Evolutionary conservation across 2,797 vertebrate genomes (phyloP), one percentile per base, ranked within the genome.

Genomic region (Sebastes steindachneri): DNA sequence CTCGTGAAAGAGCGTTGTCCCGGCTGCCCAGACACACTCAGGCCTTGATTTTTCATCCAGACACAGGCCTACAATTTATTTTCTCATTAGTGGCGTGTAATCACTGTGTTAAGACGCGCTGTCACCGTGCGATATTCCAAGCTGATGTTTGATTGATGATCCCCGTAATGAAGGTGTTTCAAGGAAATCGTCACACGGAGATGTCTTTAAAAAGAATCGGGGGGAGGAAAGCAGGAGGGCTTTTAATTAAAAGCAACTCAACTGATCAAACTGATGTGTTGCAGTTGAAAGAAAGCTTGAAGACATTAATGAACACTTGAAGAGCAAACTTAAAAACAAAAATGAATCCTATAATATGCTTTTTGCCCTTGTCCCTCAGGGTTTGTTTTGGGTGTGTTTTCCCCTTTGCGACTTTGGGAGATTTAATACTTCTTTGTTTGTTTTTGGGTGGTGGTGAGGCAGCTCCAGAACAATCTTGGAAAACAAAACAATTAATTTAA

Each of bases 51-150:
- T 90, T 82, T 88, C 83, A 90, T 88, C 71, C 69, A 71, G 82
- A 88, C 83, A 70, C 75, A 67, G 82, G 75, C 80, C 80, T 80
- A 75, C 80, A 79, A 79, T 92, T 94, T 87, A 92, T 91, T 92
- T 90, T 89, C 86, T 89, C 88, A 93, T 93, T 90, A 94, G 91
- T 21, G 58, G 59, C n/a, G 41, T 82, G 81, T 92, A 87, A 92
- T 91, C 87, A 63, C 88, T 2, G 45, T 19, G 55, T 85, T 91
- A 83, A 85, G 65, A 75, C 5, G 10, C 1, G 14, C 74, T 77
- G 89, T 92, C 89, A 68, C 60, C 29, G 23, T 23, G 53, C 74
- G 77, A 85, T 84, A 80, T 89, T 88, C 86, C 54, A 45, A 84
- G 84, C 81, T 70, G 26, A 86, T 60, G 75, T 85, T 88, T 92